Base-by-base conservation (phyloP, 2,888 invertebrate species). In the Blastobasis lacticolella region DNA sequence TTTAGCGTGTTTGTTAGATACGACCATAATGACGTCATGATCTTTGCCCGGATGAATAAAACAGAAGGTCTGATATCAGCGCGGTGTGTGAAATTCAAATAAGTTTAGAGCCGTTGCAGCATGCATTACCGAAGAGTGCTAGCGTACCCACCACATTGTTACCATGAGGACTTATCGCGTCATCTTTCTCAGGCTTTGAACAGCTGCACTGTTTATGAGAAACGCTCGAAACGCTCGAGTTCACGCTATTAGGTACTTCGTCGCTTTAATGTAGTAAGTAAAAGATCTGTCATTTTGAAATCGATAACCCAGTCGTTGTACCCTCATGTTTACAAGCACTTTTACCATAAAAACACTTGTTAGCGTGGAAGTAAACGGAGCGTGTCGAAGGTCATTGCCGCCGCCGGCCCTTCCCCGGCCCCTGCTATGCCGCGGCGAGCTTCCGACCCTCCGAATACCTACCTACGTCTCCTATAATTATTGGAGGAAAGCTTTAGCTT, bases 1-100 rank as follows among this genome's bases (percentile, higher is more conserved):
- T 23, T 23, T 23, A 23, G 23, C 23, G 23, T 23, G 23, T 23
- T 23, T 23, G 23, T 23, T 23, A 23, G 23, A 23, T 23, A 23
- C 23, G 3, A 23, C 23, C 23, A 23, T 23, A 42, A 62, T 73
- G 71, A 71, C 73, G 71, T 73, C 69, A 75, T 71, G 68, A 67
- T 72, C 64, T 72, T 69, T 64, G 67, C 64, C 67, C 66, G 61
- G 57, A 70, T 75, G 70, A 73, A 73, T 74, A 75, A 75, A 73
- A 76, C 73, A 76, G 64, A 65, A 70, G 69, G 63, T 64, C 56
- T 62, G 54, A 57, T 59, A 59, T 57, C 62, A 62, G 65, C 66
- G 58, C 63, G 61, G 55, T 64, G 69, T 73, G 67, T 68, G 66
- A 73, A 77, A 73, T 75, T 75, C 62, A 72, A 75, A 75, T 75